Base-by-base conservation (phyloP, 2,797 vertebrate genomes). In the Peromyscus aztecus region DNA sequence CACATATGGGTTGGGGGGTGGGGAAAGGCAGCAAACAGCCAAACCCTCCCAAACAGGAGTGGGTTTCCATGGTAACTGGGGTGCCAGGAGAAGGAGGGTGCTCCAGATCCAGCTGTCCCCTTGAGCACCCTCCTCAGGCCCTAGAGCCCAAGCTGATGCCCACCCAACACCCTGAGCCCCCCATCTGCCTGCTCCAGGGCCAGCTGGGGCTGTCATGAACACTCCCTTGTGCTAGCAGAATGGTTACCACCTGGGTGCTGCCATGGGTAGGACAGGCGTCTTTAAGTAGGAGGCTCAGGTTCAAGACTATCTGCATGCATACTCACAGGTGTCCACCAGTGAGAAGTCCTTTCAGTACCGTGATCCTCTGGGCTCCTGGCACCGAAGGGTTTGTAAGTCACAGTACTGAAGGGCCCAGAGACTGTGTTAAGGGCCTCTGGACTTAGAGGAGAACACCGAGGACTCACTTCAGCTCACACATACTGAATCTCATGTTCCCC, bases 1-100 rank as follows among this genome's bases (percentile, higher is more conserved):
- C 97, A 97, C 97, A 97, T 98, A 98, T 98, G 97, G 98, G 96
- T 91, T 97, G 96, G 96, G 96, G 96, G 96, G 98, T 95, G 81
- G 97, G 97, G 96, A 98, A 90, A 97, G 87, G 63, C 97, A 97
- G 95, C 96, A 93, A 97, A 97, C 97, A 98, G 97, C 97, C 96
- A 97, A 98, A 97, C 98, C 97, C 95, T 97, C 97, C 97, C 95
- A 97, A 98, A 98, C 97, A 98, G 98, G 97, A 98, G 98, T 98
- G 97, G 95, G 95, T 98, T 97, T 97, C 98, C 92, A 97, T 80
- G 89, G 97, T 91, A 97, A 98, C 97, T 57, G 93, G 97, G 95
- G 95, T 98, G 97, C 95, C 95, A 97, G 87, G 92, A 97, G 83
- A 96, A 97, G 97, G 46, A 96, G 96, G 96, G 87, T 0, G 34